phyloP scores from a whole-genome alignment of 92 coral and sea anemone species.

The Virgularia gustaviana region DNA sequence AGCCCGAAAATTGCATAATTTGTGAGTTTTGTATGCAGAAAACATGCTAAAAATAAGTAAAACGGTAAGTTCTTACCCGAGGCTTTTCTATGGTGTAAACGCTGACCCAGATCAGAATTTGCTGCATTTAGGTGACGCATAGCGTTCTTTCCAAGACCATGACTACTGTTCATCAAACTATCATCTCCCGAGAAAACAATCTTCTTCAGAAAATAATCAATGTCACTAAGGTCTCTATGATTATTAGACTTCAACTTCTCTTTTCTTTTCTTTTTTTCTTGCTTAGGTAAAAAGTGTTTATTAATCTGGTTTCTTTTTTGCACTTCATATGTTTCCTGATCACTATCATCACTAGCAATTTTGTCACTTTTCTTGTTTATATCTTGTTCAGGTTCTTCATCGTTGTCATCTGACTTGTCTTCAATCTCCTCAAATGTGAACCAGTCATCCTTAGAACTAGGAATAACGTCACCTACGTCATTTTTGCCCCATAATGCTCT shows the following conservation, averaged over 20 bases:
- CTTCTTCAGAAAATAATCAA: background rate
- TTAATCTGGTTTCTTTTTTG: background rate
- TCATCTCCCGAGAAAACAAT: constrained; percentile 4
- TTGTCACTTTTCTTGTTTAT: too few species aligned
- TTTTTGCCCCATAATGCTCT: constrained; percentile 12
- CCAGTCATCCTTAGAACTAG: constrained; percentile 22
- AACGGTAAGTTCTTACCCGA: too few species aligned
- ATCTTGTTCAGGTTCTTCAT: background rate
- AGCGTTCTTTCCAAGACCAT: background rate
- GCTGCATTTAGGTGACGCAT: too few species aligned
- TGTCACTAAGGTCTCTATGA: background rate
- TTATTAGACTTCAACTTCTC: background rate
- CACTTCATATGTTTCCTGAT: background rate
- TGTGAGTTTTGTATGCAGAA: too few species aligned
- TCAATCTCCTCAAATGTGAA: constrained; percentile 12
- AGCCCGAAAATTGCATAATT: too few species aligned
- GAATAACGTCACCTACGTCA: constrained; percentile 1
- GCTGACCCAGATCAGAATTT: too few species aligned
- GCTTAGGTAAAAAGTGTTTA: background rate
- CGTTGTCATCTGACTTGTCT: background rate
- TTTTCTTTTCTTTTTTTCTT: background rate
- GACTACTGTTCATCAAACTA: background rate
- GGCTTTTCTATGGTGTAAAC: too few species aligned
- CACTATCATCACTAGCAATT: background rate
- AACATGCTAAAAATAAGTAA: too few species aligned